Conservation (phyloP, 2,113 vertebrate species). For the Scopus umbretta region DNA sequence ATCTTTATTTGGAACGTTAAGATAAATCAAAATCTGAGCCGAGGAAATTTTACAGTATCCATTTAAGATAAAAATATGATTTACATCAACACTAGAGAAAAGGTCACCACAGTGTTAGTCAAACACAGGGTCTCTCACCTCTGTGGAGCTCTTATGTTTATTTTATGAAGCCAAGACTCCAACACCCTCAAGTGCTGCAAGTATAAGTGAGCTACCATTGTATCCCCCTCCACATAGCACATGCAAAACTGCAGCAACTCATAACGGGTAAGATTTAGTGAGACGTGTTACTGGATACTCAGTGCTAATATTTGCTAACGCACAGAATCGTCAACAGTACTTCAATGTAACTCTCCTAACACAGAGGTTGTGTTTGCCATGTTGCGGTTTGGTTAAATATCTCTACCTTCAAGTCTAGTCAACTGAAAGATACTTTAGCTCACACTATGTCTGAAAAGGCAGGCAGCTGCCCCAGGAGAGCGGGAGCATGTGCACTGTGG, state of each 20-base stretch:
- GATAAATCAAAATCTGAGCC: background rate
- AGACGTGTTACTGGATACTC: background rate
- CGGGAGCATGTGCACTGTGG: accelerated
- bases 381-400: slow-evolving; percentile 29
- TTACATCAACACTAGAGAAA: background rate
- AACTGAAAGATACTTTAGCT: background rate
- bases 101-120: slow-evolving; percentile 27
- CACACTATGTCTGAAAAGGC: background rate
- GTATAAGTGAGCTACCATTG: background rate
- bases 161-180: slow-evolving; percentile 22
- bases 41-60: background rate
- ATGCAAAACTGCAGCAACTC: background rate
- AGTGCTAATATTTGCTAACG: slow-evolving; percentile 28
- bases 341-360: slow-evolving; percentile 5
- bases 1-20: background rate
- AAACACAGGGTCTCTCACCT: slow-evolving; percentile 61
- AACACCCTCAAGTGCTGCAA: background rate
- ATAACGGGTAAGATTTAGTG: background rate
- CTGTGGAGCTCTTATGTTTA: slow-evolving; percentile 27
- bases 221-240: background rate
- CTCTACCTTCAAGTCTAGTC: background rate
- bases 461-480: background rate
- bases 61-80: background rate
- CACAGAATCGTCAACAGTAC: background rate
- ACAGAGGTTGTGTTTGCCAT: slow-evolving; percentile 37